Base-by-base conservation (phyloP, 2,888 invertebrate genomes). In the Caenorhabditis sp. region DNA sequence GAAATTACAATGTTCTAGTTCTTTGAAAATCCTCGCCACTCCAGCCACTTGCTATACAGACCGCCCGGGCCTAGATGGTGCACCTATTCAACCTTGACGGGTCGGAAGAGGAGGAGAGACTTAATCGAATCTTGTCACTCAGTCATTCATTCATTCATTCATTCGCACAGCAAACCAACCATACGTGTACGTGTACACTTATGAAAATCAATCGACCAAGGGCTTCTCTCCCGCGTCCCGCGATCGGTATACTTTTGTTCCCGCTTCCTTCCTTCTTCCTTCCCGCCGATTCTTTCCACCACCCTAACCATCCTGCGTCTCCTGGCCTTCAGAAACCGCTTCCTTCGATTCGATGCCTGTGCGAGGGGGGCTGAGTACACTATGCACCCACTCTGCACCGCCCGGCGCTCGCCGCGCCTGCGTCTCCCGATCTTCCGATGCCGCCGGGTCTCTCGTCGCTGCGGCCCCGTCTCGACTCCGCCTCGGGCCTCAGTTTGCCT, bases 401-500 rank as follows among this genome's bases (percentile, higher is more conserved):
- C 61, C 61, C 37, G 50, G 18, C 8, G 20, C 56, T 44, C 68
- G 18, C 62, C 11, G 56, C 47, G 40, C 64, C 64, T 77, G 13
- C 64, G 40, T 60, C 56, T 61, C 77, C 20, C 35, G 5, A 3
- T 55, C 71, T 64, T 35, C 47, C 40, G 13, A 47, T 20, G 47
- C 65, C 60, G 47, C 51, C 35, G 47, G 11, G 18, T 47, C 60
- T 56, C 26, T 51, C 28, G 13, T 15, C 58, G 22, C 32, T 56
- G 64, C 47, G 50, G 67, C 65, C 72, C 68, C 82, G 72, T 72
- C 72, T 64, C 65, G 65, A 65, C 72, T 65, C 65, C 72, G 72
- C 72, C 72, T 69, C 50, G 51, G n/a, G 68, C 65, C 72, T 74
- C 82, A 51, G 70, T 77, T 70, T 77, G 61, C 67, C 82, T 71